Conservation (phyloP, 2,113 vertebrate species). For the Clarias macrocephalus region DNA sequence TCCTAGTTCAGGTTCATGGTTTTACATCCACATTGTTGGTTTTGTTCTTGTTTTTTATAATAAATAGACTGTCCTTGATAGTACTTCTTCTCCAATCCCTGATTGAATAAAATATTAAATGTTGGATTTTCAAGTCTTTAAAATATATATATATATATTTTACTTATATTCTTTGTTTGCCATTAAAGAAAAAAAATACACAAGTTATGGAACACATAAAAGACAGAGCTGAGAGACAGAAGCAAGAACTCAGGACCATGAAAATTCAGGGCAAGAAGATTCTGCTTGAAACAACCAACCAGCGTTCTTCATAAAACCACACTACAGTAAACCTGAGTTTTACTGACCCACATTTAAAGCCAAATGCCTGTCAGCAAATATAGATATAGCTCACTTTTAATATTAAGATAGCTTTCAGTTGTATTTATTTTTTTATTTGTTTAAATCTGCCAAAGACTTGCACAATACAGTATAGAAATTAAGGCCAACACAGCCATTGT, state of each 20-base stretch:
- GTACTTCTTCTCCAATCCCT: background rate
- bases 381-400: background rate
- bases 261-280: background rate
- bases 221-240: background rate
- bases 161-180: background rate
- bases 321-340: constrained; percentile 5
- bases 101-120: background rate
- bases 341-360: background rate
- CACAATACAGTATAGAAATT: background rate
- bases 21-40: background rate
- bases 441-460: background rate
- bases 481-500: background rate
- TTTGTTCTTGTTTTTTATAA: background rate
- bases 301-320: background rate
- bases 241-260: background rate
- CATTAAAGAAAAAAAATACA: background rate
- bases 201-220: background rate
- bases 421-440: background rate
- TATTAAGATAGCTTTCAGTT: background rate
- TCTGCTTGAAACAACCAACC: background rate
- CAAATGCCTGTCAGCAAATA: background rate
- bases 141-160: background rate
- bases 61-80: background rate
- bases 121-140: background rate
- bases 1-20: background rate